Evolutionary conservation across 2,113 vertebrate genomes (phyloP).

Genomic region (Fregata magnificens): DNA sequence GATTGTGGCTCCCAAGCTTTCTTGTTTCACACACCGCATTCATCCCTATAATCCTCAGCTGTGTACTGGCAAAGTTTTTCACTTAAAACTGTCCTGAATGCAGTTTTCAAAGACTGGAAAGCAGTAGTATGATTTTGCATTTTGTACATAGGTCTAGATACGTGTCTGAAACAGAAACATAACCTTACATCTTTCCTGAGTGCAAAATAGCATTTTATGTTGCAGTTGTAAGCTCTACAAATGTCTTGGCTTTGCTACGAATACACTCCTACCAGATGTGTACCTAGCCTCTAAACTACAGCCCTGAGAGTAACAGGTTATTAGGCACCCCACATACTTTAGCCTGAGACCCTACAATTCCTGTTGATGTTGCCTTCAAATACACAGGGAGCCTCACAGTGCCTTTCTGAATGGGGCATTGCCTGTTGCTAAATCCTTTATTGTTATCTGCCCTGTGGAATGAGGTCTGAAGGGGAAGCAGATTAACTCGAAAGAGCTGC

Average conservation of each 20-base stretch:
- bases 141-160: background rate
- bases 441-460: slow-evolving; percentile 34
- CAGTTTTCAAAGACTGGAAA: background rate
- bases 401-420: background rate
- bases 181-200: background rate
- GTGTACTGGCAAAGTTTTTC: background rate
- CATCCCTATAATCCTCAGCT: background rate
- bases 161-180: background rate
- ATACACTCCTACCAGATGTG: background rate
- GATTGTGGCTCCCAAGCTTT: background rate
- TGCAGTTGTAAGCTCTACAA: background rate
- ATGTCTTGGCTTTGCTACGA: background rate
- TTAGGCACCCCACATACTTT: background rate
- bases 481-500: slow-evolving; percentile 13
- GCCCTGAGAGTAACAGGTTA: background rate
- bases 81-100: background rate
- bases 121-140: background rate
- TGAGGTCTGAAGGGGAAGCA: background rate
- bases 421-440: slow-evolving; percentile 26
- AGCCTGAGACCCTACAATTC: slow-evolving; percentile 29
- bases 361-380: slow-evolving; percentile 25
- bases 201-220: background rate
- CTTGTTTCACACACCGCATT: background rate
- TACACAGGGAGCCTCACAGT: slow-evolving; percentile 16
- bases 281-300: background rate